phyloP scores from a whole-genome alignment of 53 echinoderm and acorn worm species.

The Temnopleurus reevesii region DNA sequence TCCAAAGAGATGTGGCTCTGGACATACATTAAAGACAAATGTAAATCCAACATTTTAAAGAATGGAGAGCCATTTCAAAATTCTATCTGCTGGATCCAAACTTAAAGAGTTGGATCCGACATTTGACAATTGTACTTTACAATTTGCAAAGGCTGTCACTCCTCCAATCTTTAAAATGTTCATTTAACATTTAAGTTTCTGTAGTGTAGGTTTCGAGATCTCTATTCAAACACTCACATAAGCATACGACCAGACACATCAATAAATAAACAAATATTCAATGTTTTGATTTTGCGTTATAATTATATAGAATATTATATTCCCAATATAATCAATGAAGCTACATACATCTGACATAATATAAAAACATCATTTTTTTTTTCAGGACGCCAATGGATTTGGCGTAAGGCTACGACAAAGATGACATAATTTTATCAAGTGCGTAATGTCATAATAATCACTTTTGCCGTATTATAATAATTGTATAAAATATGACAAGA shows the following conservation, averaged over 20 bases:
- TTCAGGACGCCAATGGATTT: background rate
- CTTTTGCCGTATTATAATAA: slow-evolving; percentile 1
- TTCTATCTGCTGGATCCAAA: too few species aligned
- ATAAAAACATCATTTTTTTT: background rate
- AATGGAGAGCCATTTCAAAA: too few species aligned
- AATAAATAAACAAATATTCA: background rate
- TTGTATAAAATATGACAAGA: slow-evolving; percentile 28
- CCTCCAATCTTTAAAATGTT: too few species aligned
- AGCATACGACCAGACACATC: background rate
- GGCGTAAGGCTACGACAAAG: slow-evolving; percentile 35
- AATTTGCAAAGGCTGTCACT: too few species aligned
- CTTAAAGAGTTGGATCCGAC: too few species aligned
- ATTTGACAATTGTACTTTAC: too few species aligned
- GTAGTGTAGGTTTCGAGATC: too few species aligned
- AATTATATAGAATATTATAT: slow-evolving; percentile 58
- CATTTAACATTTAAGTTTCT: too few species aligned
- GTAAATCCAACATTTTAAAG: too few species aligned
- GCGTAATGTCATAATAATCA: background rate
- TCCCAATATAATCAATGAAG: slow-evolving; percentile 54
- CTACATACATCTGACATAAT: slow-evolving; percentile 57
- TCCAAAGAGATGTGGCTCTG: too few species aligned
- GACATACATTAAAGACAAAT: too few species aligned
- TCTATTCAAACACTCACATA: too few species aligned
- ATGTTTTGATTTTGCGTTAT: background rate
- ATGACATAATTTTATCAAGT: background rate